phyloP scores from a whole-genome alignment of 1,140 invertebrate genomes.

The Dolichoris vasculosae region DNA sequence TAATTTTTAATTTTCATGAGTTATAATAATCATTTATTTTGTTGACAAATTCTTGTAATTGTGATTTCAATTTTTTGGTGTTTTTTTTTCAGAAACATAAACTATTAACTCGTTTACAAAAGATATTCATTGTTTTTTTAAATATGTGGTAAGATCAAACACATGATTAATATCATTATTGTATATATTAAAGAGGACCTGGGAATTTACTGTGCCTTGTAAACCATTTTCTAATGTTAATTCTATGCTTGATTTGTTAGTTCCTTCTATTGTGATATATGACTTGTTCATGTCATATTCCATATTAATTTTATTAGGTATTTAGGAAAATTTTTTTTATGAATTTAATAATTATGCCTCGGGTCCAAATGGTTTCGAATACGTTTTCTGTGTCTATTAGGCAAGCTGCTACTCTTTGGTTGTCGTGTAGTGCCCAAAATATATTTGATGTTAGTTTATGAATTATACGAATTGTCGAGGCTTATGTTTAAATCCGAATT shows the following conservation, averaged over 20 bases:
- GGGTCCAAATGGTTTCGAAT: background rate
- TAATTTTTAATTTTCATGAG: too few species aligned
- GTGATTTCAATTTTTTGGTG: too few species aligned
- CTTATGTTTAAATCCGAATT: constrained; percentile 47
- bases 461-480: background rate
- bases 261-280: background rate
- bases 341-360: background rate
- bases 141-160: background rate
- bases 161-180: background rate
- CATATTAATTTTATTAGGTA: background rate
- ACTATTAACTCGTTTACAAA: constrained; percentile 54
- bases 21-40: too few species aligned
- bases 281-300: background rate
- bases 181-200: constrained; percentile 49
- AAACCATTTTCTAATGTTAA: background rate
- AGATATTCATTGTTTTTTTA: background rate
- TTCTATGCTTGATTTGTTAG: background rate
- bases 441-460: background rate
- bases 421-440: background rate
- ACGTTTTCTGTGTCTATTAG: background rate
- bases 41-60: too few species aligned
- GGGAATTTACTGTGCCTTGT: constrained; percentile 47
- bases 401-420: background rate
- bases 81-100: too few species aligned
- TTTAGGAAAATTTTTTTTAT: background rate